These are phyloP conservation scores for Bothrops jararaca DNA, from an alignment of 2,113 vertebrate genomes.

Conservation along the genomic window DNA sequence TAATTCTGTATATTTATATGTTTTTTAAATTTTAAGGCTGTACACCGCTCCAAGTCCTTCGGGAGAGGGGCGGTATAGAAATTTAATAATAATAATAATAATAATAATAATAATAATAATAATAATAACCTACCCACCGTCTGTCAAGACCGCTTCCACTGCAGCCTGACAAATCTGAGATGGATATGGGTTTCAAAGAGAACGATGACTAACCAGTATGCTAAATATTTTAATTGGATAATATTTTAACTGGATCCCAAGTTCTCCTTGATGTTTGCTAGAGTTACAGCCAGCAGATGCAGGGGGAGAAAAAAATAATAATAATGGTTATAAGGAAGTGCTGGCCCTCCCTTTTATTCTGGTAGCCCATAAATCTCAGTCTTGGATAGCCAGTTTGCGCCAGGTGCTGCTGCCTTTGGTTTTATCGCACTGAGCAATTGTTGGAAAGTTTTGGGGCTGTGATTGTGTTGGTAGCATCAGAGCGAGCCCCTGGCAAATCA, in stretches of 20 bases:
- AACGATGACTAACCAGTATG: slow-evolving; percentile 81
- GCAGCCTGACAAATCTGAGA: slow-evolving; percentile 68
- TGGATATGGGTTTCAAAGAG: slow-evolving; percentile 85
- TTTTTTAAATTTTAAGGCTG: no score
- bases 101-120: no score
- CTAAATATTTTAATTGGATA: slow-evolving; percentile 84
- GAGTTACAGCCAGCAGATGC: slow-evolving; percentile 83
- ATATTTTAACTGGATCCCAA: no score
- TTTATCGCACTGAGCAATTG: neutral
- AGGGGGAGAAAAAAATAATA: slow-evolving; percentile 42
- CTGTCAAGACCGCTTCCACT: slow-evolving; percentile 68
- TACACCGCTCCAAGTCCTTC: no score
- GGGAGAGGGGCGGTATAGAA: no score
- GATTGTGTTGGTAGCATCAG: neutral
- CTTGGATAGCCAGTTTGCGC: slow-evolving; percentile 54
- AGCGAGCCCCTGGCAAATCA: neutral
- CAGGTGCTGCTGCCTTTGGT: slow-evolving; percentile 51
- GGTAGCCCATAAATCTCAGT: slow-evolving; percentile 59
- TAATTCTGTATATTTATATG: no score
- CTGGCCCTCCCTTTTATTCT: slow-evolving; percentile 55
- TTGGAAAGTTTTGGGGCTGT: neutral
- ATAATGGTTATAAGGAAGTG: slow-evolving; percentile 66
- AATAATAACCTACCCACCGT: no score
- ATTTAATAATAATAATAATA: no score
- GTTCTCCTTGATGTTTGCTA: slow-evolving; percentile 85